phyloP scores from a whole-genome alignment of 2,888 invertebrate species.

The Tineola bisselliella region DNA sequence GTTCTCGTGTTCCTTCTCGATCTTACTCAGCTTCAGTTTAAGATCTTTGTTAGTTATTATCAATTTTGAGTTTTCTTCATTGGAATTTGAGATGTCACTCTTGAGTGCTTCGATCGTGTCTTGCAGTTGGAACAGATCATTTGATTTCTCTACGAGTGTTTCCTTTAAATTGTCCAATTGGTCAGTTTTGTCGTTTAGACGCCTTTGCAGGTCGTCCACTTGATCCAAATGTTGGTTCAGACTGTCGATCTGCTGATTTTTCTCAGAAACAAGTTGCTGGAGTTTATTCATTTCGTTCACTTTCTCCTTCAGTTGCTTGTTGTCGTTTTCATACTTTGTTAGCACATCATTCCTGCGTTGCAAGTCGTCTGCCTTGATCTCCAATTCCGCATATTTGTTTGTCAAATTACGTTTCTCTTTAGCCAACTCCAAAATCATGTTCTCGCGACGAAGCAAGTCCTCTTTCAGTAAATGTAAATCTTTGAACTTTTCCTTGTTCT shows the following conservation, averaged over 20 bases:
- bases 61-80: constrained; percentile 50
- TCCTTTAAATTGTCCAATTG: constrained; percentile 55
- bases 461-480: constrained; percentile 63
- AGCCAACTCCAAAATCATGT: constrained; percentile 66
- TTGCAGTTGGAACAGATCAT: constrained; percentile 49
- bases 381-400: constrained; percentile 52
- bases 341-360: constrained; percentile 46
- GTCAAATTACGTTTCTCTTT: constrained; percentile 68
- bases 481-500: constrained; percentile 61
- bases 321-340: constrained; percentile 48
- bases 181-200: constrained; percentile 57
- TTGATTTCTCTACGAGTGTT: constrained; percentile 55
- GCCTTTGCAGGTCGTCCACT: constrained; percentile 57
- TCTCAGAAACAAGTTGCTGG: constrained; percentile 64
- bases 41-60: constrained; percentile 42
- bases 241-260: constrained; percentile 63
- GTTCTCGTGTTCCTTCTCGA: constrained; percentile 59
- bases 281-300: constrained; percentile 54
- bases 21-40: constrained; percentile 43
- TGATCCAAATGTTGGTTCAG: constrained; percentile 59
- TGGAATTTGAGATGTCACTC: constrained; percentile 42
- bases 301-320: constrained; percentile 58
- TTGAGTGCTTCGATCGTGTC: constrained; percentile 42
- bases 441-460: constrained; percentile 65
- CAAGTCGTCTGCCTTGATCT: constrained; percentile 59